These are phyloP conservation scores for Quadroppia sp. DNA, from an alignment of 2,888 invertebrate species.

Conservation along the genomic window DNA sequence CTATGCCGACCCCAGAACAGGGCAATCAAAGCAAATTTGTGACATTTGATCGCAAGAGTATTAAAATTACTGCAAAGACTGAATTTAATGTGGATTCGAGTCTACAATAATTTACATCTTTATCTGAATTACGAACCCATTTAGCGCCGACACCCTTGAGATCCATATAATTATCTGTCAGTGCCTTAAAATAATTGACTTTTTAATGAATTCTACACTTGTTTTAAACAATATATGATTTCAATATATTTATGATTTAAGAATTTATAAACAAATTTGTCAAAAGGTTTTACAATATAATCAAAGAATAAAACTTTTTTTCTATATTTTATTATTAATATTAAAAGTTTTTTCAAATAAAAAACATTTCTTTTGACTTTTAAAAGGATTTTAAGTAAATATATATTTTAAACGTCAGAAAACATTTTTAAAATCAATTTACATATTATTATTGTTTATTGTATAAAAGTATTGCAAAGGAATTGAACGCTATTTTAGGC, in stretches of 20 bases:
- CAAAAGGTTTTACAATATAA: too few species aligned
- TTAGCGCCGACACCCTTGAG: constrained; percentile 18
- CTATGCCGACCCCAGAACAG: constrained; percentile 5
- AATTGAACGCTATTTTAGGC: constrained; percentile 10
- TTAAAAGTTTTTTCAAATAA: not conserved
- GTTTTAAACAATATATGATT: not conserved
- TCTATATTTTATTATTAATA: too few species aligned
- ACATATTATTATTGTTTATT: constrained; percentile 11
- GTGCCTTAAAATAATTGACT: constrained; percentile 19
- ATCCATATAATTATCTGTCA: constrained; percentile 22
- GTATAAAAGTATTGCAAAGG: not conserved
- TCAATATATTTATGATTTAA: not conserved
- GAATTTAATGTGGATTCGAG: not conserved
- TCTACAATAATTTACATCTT: constrained; percentile 26
- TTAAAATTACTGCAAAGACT: not conserved
- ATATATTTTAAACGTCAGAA: constrained; percentile 29
- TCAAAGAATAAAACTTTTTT: too few species aligned
- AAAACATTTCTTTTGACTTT: not conserved
- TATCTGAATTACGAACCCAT: not conserved
- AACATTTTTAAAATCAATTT: constrained; percentile 23
- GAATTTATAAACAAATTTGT: not conserved
- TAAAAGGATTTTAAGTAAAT: constrained; percentile 15
- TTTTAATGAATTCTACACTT: not conserved
- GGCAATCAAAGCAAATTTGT: constrained; percentile 38
- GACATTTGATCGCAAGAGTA: constrained; percentile 38